These are phyloP conservation scores for Sinocyclocheilus grahami DNA, from an alignment of 2,113 vertebrate genomes.

Conservation along the genomic window DNA sequence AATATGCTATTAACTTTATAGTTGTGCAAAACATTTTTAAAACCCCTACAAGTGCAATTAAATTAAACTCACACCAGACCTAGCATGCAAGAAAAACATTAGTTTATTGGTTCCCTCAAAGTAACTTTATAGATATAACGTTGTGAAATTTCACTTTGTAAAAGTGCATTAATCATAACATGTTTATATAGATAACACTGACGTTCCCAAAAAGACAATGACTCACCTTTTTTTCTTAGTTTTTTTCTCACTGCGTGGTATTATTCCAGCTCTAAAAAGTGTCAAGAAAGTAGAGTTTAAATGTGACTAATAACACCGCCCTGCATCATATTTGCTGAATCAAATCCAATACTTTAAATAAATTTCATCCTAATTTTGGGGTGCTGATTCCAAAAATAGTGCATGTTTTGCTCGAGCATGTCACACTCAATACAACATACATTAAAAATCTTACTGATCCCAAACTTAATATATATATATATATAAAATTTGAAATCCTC, in stretches of 20 bases:
- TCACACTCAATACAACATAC: too few species aligned
- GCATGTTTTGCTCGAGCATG: too few species aligned
- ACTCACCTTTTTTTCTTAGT: slow-evolving; percentile 50
- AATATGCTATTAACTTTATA: not conserved
- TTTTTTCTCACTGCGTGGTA: slow-evolving; percentile 45
- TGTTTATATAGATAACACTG: not conserved
- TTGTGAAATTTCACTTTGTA: not conserved
- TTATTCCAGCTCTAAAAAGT: slow-evolving; percentile 23
- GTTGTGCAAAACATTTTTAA: not conserved
- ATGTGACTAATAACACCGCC: not conserved
- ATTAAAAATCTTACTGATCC: too few species aligned
- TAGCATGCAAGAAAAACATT: not conserved
- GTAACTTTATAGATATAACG: not conserved
- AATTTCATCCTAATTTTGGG: too few species aligned
- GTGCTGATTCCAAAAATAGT: too few species aligned
- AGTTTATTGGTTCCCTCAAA: not conserved
- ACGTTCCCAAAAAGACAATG: not conserved
- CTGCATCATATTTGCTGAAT: too few species aligned
- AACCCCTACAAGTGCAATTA: not conserved
- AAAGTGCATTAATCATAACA: not conserved
- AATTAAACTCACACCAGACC: not conserved
- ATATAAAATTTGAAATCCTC: too few species aligned
- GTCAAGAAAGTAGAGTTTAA: too few species aligned
- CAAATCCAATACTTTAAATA: too few species aligned
- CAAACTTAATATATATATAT: too few species aligned